Evolutionary conservation across 2,113 vertebrate species (phyloP).

Genomic region (Entelurus aequoreus): DNA sequence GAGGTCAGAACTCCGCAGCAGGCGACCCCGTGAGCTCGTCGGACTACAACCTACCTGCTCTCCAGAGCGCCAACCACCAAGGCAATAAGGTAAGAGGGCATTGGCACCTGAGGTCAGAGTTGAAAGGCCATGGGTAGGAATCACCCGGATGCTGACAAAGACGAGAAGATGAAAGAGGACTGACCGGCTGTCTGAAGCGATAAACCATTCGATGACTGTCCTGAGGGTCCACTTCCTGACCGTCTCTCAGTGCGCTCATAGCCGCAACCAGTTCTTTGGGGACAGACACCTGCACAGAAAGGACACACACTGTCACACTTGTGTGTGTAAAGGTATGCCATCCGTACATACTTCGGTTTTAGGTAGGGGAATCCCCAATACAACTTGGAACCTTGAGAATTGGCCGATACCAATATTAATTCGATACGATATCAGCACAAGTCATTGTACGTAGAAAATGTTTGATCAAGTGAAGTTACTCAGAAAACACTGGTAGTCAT

Average conservation of each 20-base stretch:
- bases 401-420: no score
- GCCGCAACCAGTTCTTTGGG: conserved; percentile 89
- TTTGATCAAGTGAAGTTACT: no score
- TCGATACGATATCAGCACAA: no score
- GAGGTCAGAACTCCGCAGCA: conserved; percentile 17
- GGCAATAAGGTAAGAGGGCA: conserved; percentile 93
- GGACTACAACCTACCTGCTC: conserved; percentile 75
- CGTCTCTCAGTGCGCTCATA: conserved; percentile 88
- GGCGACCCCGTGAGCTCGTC: neutral
- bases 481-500: no score
- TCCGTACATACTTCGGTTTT: no score
- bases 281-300: conserved; percentile 77
- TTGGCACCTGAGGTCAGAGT: conserved; percentile 77
- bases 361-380: no score
- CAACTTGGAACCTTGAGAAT: no score
- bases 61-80: conserved; percentile 91
- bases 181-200: conserved; percentile 77
- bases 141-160: neutral
- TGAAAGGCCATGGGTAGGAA: neutral
- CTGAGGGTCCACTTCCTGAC: conserved; percentile 79
- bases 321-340: no score
- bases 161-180: neutral
- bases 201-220: conserved; percentile 76
- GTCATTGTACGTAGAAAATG: no score
- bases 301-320: conserved; percentile 14